Evolutionary conservation across 2,113 vertebrate species (phyloP), one percentile per base, ranked within the genome.

Genomic region (Vireo altiloquus): DNA sequence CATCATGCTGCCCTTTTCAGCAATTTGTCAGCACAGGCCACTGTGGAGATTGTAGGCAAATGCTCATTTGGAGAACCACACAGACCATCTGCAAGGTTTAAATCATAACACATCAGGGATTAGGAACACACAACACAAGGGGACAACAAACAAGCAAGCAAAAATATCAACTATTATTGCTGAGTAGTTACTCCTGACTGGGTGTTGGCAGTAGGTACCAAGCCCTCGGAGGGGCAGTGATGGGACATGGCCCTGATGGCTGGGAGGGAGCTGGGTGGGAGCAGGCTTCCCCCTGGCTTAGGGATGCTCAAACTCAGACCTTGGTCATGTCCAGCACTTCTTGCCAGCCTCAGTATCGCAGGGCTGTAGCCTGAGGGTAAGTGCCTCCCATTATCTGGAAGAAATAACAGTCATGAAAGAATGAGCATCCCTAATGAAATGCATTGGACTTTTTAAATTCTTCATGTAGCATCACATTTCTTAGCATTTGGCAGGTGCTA

Each of bases 151-250:
- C 13, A 87, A 75, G 24, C n/a, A 77, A 85, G 25, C 8, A 39
- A 69, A 90, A 52, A 3, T 13, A 25, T 56, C 4, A 15, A 1
- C 10, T 35, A 6, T 10, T 20, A 42, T 39, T 65, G 5, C 20
- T 33, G 9, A 39, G 46, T 9, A 68, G 35, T 20, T 40, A 28
- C 30, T 49, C 13, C 21, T 61, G 15, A 31, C 21, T 10, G 25
- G 61, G 4, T 18, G 19, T 13, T 53, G 37, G n/a, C 9, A 23
- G 37, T 5, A 47, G 47, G 30, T 46, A 35, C 8, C 14, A 31
- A 59, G 11, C 3, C 15, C 10, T 10, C 3, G 0, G 0, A 66
- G 28, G 7, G 27, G 12, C 12, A 56, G 4, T 8, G 23, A 7
- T 23, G 13, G 22, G 16, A 9, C 19, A 16, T 6, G 16, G 19